Evolutionary conservation across 2,888 invertebrate species (phyloP).

Genomic region (Nymphalis polychloros): DNA sequence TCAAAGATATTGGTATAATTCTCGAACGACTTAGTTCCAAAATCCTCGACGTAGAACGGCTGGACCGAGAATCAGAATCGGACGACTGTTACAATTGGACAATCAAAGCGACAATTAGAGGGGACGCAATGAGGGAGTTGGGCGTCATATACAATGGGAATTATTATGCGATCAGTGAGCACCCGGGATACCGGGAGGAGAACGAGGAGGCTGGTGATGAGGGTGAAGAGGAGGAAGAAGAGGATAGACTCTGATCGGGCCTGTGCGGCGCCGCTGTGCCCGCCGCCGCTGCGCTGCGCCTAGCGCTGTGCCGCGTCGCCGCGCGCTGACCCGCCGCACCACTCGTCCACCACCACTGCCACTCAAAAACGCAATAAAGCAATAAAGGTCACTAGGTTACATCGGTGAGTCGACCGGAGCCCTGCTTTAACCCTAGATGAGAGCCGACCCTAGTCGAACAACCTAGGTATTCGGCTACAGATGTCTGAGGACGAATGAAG

Average conservation of each 20-base stretch:
- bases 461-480: neutral
- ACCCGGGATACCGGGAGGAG: conserved; percentile 95
- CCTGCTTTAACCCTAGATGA: conserved; percentile 31
- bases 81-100: conserved; percentile 98
- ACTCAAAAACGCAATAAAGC: conserved; percentile 27
- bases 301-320: conserved; percentile 71
- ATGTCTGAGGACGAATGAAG: neutral
- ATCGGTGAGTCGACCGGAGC: conserved; percentile 26
- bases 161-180: conserved; percentile 97
- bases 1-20: conserved; percentile 97
- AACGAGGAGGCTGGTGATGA: conserved; percentile 92
- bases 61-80: conserved; percentile 95
- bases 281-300: conserved; percentile 71
- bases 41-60: conserved; percentile 95
- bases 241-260: conserved; percentile 84
- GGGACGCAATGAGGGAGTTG: conserved; percentile 93
- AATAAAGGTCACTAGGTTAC: conserved; percentile 24
- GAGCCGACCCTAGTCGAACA: neutral
- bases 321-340: conserved; percentile 50
- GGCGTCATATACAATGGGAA: conserved; percentile 97
- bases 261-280: conserved; percentile 79
- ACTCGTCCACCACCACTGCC: conserved; percentile 32
- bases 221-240: conserved; percentile 91
- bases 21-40: conserved; percentile 95
- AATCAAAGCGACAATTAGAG: conserved; percentile 96